Evolutionary conservation across 2,113 vertebrate species (phyloP).

Genomic region (Empidonax traillii): DNA sequence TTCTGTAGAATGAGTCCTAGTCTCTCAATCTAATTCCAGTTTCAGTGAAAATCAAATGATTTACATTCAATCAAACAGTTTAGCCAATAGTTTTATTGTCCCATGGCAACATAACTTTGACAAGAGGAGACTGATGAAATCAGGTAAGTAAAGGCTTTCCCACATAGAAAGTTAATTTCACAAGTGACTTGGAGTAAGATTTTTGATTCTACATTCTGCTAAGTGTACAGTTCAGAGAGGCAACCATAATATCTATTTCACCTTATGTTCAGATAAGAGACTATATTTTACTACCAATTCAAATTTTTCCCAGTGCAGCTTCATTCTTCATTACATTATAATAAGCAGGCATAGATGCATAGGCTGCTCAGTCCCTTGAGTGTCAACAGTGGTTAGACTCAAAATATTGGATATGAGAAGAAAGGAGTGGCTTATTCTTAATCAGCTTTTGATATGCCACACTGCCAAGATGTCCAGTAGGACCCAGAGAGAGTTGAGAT

Average conservation of each 20-base stretch:
- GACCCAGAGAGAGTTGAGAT: not conserved
- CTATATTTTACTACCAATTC: not conserved
- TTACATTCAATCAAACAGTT: not conserved
- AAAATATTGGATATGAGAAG: not conserved
- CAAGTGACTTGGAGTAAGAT: not conserved
- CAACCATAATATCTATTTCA: not conserved
- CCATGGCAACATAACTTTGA: not conserved
- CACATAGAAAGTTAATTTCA: not conserved
- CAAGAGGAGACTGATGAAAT: not conserved
- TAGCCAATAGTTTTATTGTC: not conserved
- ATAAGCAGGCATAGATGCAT: not conserved
- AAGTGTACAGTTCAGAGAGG: not conserved
- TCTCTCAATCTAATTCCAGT: not conserved
- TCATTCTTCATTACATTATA: not conserved
- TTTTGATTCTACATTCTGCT: not conserved
- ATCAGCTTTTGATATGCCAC: not conserved
- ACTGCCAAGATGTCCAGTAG: not conserved
- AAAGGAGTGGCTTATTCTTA: not conserved
- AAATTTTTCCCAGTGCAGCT: not conserved
- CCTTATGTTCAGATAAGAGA: not conserved
- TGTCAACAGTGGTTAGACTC: not conserved
- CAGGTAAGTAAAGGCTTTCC: not conserved
- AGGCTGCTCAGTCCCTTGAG: not conserved
- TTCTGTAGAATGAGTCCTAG: not conserved
- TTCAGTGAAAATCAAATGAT: not conserved